A percentile compares a stretch with the other conserved stretches of the same genome.
Evolutionary conservation across 2,797 vertebrate species (phyloP).

Genomic region (Naso thynnoides): DNA sequence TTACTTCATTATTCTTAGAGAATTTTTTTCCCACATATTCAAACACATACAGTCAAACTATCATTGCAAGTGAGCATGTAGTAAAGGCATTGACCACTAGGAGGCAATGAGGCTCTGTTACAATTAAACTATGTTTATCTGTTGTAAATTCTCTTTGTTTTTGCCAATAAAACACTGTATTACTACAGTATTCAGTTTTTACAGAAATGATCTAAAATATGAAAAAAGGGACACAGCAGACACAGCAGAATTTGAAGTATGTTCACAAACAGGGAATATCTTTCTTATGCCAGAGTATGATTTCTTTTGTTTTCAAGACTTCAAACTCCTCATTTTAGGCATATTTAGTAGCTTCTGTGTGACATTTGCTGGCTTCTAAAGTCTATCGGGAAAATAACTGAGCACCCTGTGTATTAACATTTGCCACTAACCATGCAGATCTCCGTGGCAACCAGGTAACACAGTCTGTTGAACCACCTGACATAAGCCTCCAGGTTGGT

Average conservation of each 20-base stretch:
- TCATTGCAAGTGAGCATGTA: neutral
- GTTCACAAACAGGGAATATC: neutral
- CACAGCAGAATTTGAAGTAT: neutral
- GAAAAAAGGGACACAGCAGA: neutral
- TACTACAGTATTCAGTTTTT: neutral
- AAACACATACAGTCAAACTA: neutral
- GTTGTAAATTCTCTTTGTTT: neutral
- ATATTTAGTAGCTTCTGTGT: neutral
- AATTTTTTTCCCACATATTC: neutral
- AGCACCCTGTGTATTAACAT: neutral
- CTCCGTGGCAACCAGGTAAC: conserved; percentile 95
- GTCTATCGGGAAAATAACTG: neutral
- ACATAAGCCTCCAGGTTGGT: conserved; percentile 95
- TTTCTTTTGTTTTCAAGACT: neutral
- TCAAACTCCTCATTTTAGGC: neutral
- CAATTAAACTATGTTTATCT: neutral
- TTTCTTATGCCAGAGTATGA: neutral
- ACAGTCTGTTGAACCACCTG: conserved; percentile 95
- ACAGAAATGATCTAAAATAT: neutral
- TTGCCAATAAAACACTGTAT: conserved; percentile 4
- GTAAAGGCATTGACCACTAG: conserved; percentile 38
- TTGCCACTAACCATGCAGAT: conserved; percentile 92
- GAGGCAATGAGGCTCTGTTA: conserved; percentile 41
- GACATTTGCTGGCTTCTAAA: neutral
- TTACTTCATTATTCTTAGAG: neutral